phyloP scores from a whole-genome alignment of 2,113 vertebrate species.

The Bubo blakistoni region DNA sequence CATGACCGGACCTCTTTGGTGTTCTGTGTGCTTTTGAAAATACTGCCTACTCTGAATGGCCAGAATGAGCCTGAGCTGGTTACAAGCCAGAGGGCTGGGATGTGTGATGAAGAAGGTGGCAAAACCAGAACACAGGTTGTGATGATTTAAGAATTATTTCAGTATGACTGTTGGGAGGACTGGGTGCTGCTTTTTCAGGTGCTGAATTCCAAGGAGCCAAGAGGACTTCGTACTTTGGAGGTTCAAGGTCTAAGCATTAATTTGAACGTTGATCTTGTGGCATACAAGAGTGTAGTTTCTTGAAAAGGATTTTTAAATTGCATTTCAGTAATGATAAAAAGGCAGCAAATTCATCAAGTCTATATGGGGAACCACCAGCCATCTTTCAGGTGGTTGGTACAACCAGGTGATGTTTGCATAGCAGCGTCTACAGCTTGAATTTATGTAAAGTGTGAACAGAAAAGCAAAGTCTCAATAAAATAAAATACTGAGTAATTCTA shows the following conservation, averaged over 20 bases:
- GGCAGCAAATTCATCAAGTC: not conserved
- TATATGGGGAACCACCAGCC: not conserved
- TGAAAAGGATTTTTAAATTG: not conserved
- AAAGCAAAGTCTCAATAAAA: not conserved
- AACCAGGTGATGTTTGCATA: not conserved
- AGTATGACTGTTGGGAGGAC: not conserved
- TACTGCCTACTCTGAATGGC: not conserved
- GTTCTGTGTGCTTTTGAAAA: not conserved
- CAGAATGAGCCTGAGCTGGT: not conserved
- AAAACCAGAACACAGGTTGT: not conserved
- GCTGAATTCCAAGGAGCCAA: not conserved
- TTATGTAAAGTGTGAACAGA: not conserved
- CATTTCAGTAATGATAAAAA: not conserved
- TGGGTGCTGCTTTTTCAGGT: not conserved
- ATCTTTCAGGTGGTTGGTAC: not conserved
- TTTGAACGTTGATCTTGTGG: not conserved
- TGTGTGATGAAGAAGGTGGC: not conserved
- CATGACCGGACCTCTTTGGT: not conserved
- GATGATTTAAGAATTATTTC: not conserved
- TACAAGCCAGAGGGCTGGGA: not conserved
- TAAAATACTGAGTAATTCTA: not conserved
- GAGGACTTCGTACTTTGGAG: not conserved
- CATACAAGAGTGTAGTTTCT: not conserved
- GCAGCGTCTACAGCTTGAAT: not conserved
- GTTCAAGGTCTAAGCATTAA: not conserved